phyloP scores from a whole-genome alignment of 2,113 vertebrate species.

The Actenoides hombroni region DNA sequence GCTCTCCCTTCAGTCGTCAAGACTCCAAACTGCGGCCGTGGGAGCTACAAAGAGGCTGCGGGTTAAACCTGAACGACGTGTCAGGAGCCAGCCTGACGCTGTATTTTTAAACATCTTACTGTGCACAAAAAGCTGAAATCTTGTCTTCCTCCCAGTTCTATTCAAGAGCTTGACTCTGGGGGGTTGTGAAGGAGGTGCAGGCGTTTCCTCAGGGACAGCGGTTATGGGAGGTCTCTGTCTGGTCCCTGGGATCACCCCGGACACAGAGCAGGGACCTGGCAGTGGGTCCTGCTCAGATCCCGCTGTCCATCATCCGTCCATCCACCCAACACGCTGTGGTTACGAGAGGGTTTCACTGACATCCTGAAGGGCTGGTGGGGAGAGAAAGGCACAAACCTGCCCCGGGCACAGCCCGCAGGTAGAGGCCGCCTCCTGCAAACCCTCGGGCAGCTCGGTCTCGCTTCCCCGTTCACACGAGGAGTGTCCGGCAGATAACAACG shows the following conservation, averaged over 20 bases:
- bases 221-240: not conserved
- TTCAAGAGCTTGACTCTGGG: rapidly evolving
- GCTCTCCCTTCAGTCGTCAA: not conserved
- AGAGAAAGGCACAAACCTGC: not conserved
- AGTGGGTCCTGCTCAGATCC: not conserved
- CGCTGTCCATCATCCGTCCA: not conserved
- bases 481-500: rapidly evolving
- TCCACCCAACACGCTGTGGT: rapidly evolving
- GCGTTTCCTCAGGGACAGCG: rapidly evolving
- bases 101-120: slow-evolving; percentile 10
- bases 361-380: not conserved
- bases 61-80: not conserved
- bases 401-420: not conserved
- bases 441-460: not conserved
- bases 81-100: not conserved
- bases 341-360: not conserved
- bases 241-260: not conserved
- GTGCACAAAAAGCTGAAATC: not conserved
- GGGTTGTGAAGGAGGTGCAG: not conserved
- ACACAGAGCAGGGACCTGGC: rapidly evolving
- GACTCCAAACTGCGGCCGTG: not conserved
- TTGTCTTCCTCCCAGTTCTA: not conserved
- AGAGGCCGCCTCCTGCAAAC: not conserved
- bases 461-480: not conserved
- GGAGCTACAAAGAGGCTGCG: not conserved